A percentile compares a stretch with the other conserved stretches of the same genome.
Conservation (phyloP, 2,113 vertebrate species). For the Gambusia holbrooki region DNA sequence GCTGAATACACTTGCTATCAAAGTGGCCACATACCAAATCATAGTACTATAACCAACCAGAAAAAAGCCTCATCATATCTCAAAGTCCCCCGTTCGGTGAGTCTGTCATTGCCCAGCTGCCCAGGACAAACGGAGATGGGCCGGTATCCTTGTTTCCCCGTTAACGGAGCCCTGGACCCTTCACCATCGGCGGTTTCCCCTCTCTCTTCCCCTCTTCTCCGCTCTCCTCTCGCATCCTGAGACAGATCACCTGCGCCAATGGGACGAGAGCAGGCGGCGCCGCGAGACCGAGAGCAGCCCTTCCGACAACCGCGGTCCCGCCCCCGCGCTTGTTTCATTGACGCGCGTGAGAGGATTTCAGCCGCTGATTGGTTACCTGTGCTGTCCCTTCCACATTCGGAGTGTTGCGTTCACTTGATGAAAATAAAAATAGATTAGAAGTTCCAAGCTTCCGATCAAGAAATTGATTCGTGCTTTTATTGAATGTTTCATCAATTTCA, state of each 20-base stretch:
- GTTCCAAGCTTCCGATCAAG: not conserved
- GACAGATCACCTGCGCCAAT: conserved; percentile 78
- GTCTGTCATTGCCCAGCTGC: conserved; percentile 67
- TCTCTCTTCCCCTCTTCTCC: conserved; percentile 74
- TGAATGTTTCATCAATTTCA: not conserved
- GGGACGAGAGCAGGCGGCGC: conserved; percentile 69
- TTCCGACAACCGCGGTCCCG: conserved; percentile 62
- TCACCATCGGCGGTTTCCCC: conserved; percentile 76
- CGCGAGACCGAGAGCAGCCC: conserved; percentile 79
- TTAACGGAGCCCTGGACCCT: conserved; percentile 79
- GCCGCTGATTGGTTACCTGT: conserved; percentile 77
- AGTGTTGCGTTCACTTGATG: conserved; percentile 15
- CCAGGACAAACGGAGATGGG: conserved; percentile 61
- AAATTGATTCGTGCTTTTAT: not conserved
- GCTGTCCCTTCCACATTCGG: conserved; percentile 35
- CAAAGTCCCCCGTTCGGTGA: conserved; percentile 82
- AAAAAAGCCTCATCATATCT: conserved; percentile 90
- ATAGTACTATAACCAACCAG: conserved; percentile 90
- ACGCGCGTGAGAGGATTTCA: not conserved
- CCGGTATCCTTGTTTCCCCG: conserved; percentile 63
- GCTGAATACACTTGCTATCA: conserved; percentile 99
- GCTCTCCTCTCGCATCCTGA: conserved; percentile 76
- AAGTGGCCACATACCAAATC: conserved; percentile 99
- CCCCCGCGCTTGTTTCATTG: conserved; percentile 56
- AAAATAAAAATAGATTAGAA: conserved; percentile 17